phyloP scores from a whole-genome alignment of 53 echinoderm and acorn worm genomes.

The Zoroaster sp. region DNA sequence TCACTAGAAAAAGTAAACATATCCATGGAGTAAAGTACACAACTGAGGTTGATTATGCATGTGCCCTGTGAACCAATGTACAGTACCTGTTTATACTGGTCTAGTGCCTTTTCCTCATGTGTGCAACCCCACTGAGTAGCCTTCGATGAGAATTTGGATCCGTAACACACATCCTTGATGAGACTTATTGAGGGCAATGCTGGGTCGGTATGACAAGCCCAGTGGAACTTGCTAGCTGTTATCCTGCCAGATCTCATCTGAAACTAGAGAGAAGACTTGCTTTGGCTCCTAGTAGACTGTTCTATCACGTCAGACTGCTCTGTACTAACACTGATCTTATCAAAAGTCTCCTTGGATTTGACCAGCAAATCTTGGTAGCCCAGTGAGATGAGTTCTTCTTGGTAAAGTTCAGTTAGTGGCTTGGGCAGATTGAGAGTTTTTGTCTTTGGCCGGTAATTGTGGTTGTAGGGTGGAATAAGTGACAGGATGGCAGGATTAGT shows the following conservation, averaged over 20 bases:
- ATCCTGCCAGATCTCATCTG: conserved; percentile 1
- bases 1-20: neutral
- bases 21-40: neutral
- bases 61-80: neutral
- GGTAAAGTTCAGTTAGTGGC: conserved; percentile 7
- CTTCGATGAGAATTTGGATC: conserved; percentile 26
- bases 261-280: neutral
- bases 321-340: neutral
- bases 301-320: neutral
- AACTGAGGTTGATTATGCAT: neutral
- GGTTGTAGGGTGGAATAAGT: conserved; percentile 18
- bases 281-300: neutral
- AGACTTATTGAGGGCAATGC: conserved; percentile 2
- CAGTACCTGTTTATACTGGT: conserved; percentile 15
- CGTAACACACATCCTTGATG: conserved; percentile 14
- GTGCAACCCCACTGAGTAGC: conserved; percentile 56
- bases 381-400: neutral
- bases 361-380: neutral
- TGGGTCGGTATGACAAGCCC: conserved; percentile 13
- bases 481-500: conserved; percentile 4
- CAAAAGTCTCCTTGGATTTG: neutral
- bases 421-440: neutral
- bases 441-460: neutral
- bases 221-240: neutral
- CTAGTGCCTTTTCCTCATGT: conserved; percentile 39